Base-by-base conservation (phyloP, 1,140 invertebrate species). In the Ooceraea biroi region DNA sequence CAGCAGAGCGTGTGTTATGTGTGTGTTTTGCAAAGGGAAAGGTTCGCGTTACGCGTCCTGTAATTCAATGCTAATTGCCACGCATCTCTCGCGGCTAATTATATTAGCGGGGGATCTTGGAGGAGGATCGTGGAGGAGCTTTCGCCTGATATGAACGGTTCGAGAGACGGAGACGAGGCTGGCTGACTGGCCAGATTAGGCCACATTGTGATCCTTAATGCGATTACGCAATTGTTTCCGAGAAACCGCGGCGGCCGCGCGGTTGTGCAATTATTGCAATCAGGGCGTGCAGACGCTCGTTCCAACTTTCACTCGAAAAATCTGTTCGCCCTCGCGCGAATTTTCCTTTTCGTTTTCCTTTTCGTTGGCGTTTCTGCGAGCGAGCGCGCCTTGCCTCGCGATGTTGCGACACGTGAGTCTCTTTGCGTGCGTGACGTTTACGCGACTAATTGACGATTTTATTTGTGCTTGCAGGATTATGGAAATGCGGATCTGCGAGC, bases 151-250 rank as follows among this genome's bases (percentile, higher is more conserved):
- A 30, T 52, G 22, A 30, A 25, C 17, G n/a, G 44, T n/a, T 69
- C 50, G 25, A 78, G 17, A 44, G 66, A 78, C 30, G 22, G 10
- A 52, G 30, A 57, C 11, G 22, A 14, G 14, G 14, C 30, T n/a
- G 48, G 8, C 5, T 25, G 48, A 77, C 7, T 27, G 36, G n/a
- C n/a, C n/a, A 48, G 3, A 48, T 55, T 10, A 30, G n/a, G 12
- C 14, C 22, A 14, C 14, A 19, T 12, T 14, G 14, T 36, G 41
- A 41, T 11, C 41, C 3, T 10, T 87, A 84, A 86, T 80, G 71
- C 80, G 84, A 88, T 88, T 88, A 87, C 74, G 17, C 69, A 72
- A n/a, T 88, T 77, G 19, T 65, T n/a, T 66, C 69, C 55, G 63
- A 57, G 86, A 88, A 88, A 84, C 46, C 66, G 10, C 27, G 27